phyloP scores from a whole-genome alignment of 2,797 vertebrate genomes.

The Brachyalestes nurse region DNA sequence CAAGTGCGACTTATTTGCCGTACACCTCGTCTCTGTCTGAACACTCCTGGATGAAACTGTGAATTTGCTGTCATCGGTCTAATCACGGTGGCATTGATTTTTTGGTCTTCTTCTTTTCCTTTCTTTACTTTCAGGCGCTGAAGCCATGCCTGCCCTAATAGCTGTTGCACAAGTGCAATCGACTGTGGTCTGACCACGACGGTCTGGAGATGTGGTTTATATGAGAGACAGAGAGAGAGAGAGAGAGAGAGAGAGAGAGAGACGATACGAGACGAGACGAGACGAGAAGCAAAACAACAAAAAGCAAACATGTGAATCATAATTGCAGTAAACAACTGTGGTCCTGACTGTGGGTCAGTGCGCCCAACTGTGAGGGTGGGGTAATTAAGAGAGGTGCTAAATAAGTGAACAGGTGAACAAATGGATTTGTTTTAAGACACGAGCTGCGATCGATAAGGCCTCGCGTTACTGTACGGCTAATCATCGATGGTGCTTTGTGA shows the following conservation, averaged over 20 bases:
- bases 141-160: slow-evolving; percentile 86
- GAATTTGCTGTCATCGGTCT: slow-evolving; percentile 92
- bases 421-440: slow-evolving; percentile 48
- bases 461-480: slow-evolving; percentile 32
- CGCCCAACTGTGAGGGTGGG: slow-evolving; percentile 36
- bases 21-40: slow-evolving; percentile 78
- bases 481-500: slow-evolving; percentile 87
- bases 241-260: slow-evolving; percentile 10
- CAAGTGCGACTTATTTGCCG: slow-evolving; percentile 65
- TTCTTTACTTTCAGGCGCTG: slow-evolving; percentile 74
- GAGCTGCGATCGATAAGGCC: slow-evolving; percentile 44
- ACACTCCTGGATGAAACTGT: slow-evolving; percentile 85
- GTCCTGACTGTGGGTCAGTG: slow-evolving; percentile 34
- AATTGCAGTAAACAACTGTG: slow-evolving; percentile 53
- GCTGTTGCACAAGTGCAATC: slow-evolving; percentile 84
- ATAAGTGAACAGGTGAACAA: slow-evolving; percentile 51
- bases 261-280: neutral
- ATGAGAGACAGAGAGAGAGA: slow-evolving; percentile 72
- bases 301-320: slow-evolving; percentile 44
- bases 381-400: slow-evolving; percentile 47
- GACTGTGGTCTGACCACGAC: slow-evolving; percentile 87
- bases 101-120: slow-evolving; percentile 1
- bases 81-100: slow-evolving; percentile 91
- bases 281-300: neutral
- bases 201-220: slow-evolving; percentile 89